A percentile compares a stretch with the other conserved stretches of the same genome.
Conservation (phyloP, 2,113 vertebrate species). For the Cryptoleucopteryx plumbea region DNA sequence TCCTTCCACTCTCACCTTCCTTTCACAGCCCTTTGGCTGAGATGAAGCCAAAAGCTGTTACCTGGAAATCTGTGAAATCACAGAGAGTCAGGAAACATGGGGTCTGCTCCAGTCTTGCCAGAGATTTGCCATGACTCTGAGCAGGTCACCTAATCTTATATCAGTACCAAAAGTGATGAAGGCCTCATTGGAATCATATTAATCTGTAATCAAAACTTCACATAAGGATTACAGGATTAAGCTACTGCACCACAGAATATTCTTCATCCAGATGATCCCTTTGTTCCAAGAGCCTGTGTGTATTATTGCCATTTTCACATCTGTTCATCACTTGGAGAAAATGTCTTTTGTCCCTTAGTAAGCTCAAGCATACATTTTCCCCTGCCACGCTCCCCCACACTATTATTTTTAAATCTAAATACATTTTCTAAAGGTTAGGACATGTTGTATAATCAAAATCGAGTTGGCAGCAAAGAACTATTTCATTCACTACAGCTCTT, state of each 20-base stretch:
- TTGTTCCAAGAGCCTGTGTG: background rate
- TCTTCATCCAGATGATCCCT: background rate
- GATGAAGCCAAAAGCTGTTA: background rate
- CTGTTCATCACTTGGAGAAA: conserved; percentile 6
- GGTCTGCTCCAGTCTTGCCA: background rate
- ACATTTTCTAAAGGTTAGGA: conserved; percentile 7
- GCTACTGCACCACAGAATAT: background rate
- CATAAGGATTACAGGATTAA: background rate
- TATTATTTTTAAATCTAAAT: conserved; percentile 19
- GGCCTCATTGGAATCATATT: background rate
- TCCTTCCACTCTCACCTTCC: background rate
- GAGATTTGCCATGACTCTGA: background rate
- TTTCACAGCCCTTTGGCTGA: background rate
- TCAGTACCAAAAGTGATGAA: background rate
- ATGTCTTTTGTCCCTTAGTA: background rate
- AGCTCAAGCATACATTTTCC: background rate
- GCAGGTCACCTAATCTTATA: background rate
- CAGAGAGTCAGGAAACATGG: background rate
- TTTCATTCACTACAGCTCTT: background rate
- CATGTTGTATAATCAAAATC: background rate
- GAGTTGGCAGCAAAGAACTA: background rate
- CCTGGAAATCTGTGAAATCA: background rate
- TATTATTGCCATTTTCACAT: conserved; percentile 15
- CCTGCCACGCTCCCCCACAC: background rate
- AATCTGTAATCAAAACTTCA: conserved; percentile 9